phyloP scores from a whole-genome alignment of 1,140 invertebrate species.

The Drosophila nannoptera region DNA sequence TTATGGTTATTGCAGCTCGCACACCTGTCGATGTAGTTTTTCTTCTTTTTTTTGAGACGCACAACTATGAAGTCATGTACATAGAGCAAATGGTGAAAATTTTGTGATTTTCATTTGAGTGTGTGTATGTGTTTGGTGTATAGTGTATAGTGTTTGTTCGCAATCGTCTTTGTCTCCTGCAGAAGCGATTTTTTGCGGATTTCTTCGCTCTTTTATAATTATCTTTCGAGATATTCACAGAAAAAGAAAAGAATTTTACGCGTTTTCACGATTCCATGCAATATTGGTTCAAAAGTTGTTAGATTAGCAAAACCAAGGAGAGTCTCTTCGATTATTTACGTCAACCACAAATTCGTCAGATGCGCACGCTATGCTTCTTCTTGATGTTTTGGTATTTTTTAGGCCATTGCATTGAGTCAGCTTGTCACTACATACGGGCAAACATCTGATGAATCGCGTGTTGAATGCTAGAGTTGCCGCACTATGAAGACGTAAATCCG shows the following conservation, averaged over 20 bases:
- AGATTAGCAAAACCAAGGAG: conserved; percentile 15
- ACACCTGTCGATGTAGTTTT: neutral
- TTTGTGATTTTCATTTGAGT: conserved; percentile 43
- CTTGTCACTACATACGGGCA: conserved; percentile 15
- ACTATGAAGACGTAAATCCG: neutral
- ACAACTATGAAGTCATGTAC: conserved; percentile 22
- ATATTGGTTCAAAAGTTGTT: conserved; percentile 29
- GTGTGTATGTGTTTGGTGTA: conserved; percentile 11
- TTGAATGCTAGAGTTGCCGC: conserved; percentile 13
- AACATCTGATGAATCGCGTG: conserved; percentile 39
- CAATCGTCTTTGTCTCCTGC: conserved; percentile 31
- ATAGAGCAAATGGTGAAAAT: conserved; percentile 41
- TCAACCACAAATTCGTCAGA: conserved; percentile 39
- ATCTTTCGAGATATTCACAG: neutral
- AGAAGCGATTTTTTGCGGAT: conserved; percentile 27
- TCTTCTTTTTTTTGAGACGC: neutral
- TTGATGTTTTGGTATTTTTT: conserved; percentile 36
- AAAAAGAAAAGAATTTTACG: neutral
- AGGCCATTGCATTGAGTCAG: conserved; percentile 27
- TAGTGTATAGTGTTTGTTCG: conserved; percentile 32
- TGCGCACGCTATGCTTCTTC: conserved; percentile 57
- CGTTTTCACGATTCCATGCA: conserved; percentile 2
- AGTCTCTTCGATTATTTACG: conserved; percentile 58
- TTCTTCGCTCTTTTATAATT: conserved; percentile 5
- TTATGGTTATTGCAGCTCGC: neutral